Evolutionary conservation across 2,888 invertebrate species (phyloP).

Genomic region (Brachyopa scutellaris): DNA sequence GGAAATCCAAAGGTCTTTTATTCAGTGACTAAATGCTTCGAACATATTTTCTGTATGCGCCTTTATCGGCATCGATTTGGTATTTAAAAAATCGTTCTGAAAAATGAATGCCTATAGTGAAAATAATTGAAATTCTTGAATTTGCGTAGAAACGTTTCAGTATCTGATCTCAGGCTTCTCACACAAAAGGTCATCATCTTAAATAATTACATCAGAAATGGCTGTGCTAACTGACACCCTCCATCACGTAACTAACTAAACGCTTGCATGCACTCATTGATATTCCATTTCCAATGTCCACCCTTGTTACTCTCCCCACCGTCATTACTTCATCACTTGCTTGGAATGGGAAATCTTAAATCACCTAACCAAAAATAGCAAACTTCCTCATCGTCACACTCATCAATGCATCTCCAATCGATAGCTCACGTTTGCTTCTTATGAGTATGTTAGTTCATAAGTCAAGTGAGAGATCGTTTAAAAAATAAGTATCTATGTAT

Average conservation of each 20-base stretch:
- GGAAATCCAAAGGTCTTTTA: too few species aligned
- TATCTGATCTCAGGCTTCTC: too few species aligned
- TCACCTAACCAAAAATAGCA: conserved; percentile 61
- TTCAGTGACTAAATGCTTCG: too few species aligned
- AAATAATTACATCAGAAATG: background rate
- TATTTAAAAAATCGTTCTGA: too few species aligned
- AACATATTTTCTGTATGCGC: too few species aligned
- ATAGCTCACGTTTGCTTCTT: conserved; percentile 19
- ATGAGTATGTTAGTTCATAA: conserved; percentile 56
- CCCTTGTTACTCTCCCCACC: background rate
- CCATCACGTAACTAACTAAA: conserved; percentile 2
- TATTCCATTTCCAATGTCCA: background rate
- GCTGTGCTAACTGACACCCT: background rate
- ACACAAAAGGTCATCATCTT: too few species aligned
- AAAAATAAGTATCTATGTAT: background rate
- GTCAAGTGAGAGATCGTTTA: conserved; percentile 40
- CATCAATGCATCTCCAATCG: conserved; percentile 13
- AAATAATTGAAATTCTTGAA: too few species aligned
- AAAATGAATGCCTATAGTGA: too few species aligned
- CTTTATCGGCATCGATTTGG: too few species aligned
- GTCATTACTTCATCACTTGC: too few species aligned
- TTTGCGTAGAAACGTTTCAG: too few species aligned
- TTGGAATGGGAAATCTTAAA: too few species aligned
- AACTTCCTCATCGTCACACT: conserved; percentile 55
- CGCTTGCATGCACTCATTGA: conserved; percentile 22